Conservation (phyloP, 1,140 invertebrate species). For the Daktulosphaira vitifoliae region DNA sequence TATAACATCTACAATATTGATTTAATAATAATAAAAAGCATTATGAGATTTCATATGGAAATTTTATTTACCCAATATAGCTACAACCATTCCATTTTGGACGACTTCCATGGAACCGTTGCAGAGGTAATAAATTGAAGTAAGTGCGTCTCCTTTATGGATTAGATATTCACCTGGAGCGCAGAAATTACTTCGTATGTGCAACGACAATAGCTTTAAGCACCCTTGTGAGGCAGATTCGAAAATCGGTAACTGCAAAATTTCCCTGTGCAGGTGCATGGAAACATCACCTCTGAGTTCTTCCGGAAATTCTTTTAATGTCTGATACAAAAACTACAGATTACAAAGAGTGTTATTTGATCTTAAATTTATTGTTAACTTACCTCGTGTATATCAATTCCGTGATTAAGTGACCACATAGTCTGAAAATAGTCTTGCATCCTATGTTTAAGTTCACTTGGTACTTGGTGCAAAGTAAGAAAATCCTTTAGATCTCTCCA, state of each 20-base stretch:
- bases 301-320: constrained; percentile 91
- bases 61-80: constrained; percentile 94
- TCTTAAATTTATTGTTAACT: constrained; percentile 39
- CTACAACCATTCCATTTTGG: constrained; percentile 95
- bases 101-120: constrained; percentile 98
- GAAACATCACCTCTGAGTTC: constrained; percentile 89
- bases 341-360: background rate
- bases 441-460: constrained; percentile 88
- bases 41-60: no score
- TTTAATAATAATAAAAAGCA: no score
- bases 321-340: constrained; percentile 50
- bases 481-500: constrained; percentile 96
- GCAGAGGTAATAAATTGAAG: constrained; percentile 92
- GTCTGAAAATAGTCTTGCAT: constrained; percentile 99
- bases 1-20: no score
- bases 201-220: constrained; percentile 78
- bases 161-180: constrained; percentile 94
- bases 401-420: constrained; percentile 96
- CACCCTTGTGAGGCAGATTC: constrained; percentile 85
- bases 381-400: constrained; percentile 95
- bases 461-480: constrained; percentile 87
- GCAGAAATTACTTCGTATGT: constrained; percentile 86
- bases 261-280: constrained; percentile 90
- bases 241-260: constrained; percentile 88
- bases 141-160: constrained; percentile 92